These are phyloP conservation scores for Rhagoletis pomonella DNA, from an alignment of 1,140 invertebrate species.

Conservation along the genomic window DNA sequence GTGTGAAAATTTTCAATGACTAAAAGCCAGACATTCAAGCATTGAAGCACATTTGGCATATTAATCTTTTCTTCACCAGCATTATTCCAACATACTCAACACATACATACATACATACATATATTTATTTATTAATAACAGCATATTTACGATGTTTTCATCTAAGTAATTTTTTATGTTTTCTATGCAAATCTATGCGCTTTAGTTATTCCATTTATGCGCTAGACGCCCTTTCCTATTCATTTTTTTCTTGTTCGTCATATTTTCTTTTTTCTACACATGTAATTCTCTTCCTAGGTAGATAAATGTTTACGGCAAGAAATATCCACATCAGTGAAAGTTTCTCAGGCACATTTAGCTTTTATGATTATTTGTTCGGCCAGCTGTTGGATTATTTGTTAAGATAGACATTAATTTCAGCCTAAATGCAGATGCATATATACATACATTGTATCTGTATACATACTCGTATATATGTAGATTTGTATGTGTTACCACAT, in stretches of 20 bases:
- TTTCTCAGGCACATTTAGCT: background rate
- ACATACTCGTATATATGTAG: background rate
- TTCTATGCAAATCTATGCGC: background rate
- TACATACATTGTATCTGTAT: background rate
- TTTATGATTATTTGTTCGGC: constrained; percentile 23
- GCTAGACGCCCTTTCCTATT: constrained; percentile 19
- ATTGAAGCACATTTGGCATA: background rate
- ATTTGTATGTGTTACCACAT: background rate
- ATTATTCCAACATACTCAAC: background rate
- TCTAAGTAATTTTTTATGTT: background rate
- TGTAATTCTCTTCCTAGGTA: background rate
- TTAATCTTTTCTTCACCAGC: background rate
- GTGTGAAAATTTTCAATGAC: background rate
- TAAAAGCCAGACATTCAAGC: background rate
- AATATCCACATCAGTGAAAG: constrained; percentile 11
- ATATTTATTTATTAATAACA: too few relatives aligned
- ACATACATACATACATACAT: background rate
- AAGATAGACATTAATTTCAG: background rate
- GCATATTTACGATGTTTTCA: too few relatives aligned
- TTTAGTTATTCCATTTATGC: background rate
- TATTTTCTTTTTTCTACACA: background rate
- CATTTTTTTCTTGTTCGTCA: background rate
- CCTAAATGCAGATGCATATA: background rate
- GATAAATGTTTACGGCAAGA: background rate
- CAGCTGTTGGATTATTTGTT: background rate